These are phyloP conservation scores for Tokudaia tokunoshimensis DNA, from an alignment of 2,797 vertebrate species.

Conservation along the genomic window DNA sequence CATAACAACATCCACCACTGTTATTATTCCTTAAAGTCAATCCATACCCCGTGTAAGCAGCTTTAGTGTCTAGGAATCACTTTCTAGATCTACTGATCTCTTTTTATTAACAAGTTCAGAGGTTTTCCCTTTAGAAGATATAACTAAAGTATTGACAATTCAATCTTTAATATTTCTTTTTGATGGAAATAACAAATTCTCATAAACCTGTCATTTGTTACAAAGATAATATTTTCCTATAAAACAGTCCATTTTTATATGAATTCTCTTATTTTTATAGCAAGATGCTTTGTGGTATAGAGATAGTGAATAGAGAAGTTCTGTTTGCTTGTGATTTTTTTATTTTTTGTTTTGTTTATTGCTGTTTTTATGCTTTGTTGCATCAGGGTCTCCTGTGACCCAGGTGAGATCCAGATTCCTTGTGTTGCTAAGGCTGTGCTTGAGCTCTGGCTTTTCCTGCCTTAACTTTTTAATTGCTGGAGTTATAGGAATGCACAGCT, in stretches of 20 bases:
- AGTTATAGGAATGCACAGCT: neutral
- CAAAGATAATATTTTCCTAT: neutral
- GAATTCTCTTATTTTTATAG: neutral
- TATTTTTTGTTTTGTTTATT: neutral
- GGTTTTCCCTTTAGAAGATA: neutral
- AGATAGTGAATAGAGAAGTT: neutral
- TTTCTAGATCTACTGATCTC: neutral
- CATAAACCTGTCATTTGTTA: neutral
- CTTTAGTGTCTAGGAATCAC: neutral
- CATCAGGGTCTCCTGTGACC: neutral
- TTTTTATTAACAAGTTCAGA: neutral
- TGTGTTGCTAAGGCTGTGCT: neutral
- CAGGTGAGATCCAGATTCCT: neutral
- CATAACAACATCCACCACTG: neutral
- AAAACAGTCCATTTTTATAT: neutral
- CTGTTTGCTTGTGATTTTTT: neutral
- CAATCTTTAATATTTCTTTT: neutral
- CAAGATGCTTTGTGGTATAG: neutral
- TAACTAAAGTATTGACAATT: conserved; percentile 10
- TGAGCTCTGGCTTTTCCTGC: neutral
- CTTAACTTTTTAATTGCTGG: neutral
- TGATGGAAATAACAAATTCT: neutral
- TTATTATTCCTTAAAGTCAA: neutral
- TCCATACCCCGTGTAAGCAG: neutral
- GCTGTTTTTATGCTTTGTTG: neutral